Percentiles rank a stretch among this genome's conserved stretches.
These are phyloP conservation scores for Hesperia comma DNA, from an alignment of 2,888 invertebrate genomes.

Conservation along the genomic window DNA sequence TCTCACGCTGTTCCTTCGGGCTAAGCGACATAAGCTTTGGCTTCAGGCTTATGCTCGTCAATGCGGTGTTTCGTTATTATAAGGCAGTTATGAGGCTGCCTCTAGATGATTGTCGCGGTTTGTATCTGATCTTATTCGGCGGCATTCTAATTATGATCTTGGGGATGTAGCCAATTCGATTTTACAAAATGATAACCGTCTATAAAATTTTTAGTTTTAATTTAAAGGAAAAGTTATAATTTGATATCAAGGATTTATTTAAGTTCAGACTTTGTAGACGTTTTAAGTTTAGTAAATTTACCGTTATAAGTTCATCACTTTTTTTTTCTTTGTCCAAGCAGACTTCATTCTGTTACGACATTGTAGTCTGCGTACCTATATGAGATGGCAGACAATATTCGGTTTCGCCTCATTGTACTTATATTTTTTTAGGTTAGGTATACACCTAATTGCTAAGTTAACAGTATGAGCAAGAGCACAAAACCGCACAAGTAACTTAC, in stretches of 20 bases:
- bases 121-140: conserved; percentile 28
- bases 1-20: conserved; percentile 67
- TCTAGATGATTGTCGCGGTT: conserved; percentile 73
- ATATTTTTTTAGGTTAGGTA: conserved; percentile 5
- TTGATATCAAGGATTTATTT: no score
- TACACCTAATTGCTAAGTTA: conserved; percentile 3
- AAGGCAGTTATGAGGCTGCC: conserved; percentile 68
- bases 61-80: conserved; percentile 67
- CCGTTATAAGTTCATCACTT: no score
- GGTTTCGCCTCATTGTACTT: no score
- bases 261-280: no score
- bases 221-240: not conserved
- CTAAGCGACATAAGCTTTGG: conserved; percentile 47
- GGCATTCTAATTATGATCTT: conserved; percentile 31
- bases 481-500: conserved; percentile 4
- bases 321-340: no score
- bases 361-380: no score
- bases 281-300: no score
- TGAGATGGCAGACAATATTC: no score
- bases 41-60: conserved; percentile 54
- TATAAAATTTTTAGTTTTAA: not conserved
- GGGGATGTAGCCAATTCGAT: not conserved
- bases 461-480: not conserved
- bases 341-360: no score
- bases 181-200: not conserved